phyloP scores from a whole-genome alignment of 1,140 invertebrate genomes.

The Aphelinus atriplicis region DNA sequence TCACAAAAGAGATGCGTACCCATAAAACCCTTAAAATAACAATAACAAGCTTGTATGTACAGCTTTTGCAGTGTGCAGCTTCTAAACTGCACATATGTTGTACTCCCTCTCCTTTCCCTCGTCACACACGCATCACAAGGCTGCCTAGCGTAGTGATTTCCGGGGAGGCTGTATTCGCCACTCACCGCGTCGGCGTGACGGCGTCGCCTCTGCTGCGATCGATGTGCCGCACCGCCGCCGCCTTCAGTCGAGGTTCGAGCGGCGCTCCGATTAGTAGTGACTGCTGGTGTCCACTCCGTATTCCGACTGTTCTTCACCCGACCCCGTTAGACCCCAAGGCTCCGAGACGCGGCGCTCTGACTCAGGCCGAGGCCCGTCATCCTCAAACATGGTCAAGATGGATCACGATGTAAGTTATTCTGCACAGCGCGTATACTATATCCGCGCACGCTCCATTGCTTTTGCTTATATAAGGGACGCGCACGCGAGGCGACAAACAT shows the following conservation, averaged over 20 bases:
- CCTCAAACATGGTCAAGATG: slow-evolving; percentile 62
- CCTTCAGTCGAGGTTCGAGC: not conserved
- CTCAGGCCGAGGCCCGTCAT: slow-evolving; percentile 32
- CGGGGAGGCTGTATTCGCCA: not conserved
- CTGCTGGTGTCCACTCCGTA: not conserved
- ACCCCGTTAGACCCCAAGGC: not conserved
- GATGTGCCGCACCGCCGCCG: not conserved
- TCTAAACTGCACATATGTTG: too few species aligned
- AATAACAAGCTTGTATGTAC: too few species aligned
- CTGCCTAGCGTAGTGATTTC: slow-evolving; percentile 8
- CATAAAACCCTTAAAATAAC: too few species aligned
- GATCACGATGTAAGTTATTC: slow-evolving; percentile 60
- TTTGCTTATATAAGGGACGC: not conserved
- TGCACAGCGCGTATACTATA: not conserved
- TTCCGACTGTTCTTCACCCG: not conserved
- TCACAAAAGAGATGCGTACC: too few species aligned
- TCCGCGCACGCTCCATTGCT: not conserved
- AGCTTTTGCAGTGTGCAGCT: too few species aligned
- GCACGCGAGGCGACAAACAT: not conserved
- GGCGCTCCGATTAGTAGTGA: not conserved
- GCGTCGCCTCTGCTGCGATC: not conserved
- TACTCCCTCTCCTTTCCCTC: not conserved
- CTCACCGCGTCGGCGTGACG: not conserved
- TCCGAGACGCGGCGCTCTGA: slow-evolving; percentile 38
- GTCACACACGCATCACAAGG: not conserved